These are phyloP conservation scores for Drosophila chauvacae DNA, from an alignment of 1,140 invertebrate species.

Conservation along the genomic window DNA sequence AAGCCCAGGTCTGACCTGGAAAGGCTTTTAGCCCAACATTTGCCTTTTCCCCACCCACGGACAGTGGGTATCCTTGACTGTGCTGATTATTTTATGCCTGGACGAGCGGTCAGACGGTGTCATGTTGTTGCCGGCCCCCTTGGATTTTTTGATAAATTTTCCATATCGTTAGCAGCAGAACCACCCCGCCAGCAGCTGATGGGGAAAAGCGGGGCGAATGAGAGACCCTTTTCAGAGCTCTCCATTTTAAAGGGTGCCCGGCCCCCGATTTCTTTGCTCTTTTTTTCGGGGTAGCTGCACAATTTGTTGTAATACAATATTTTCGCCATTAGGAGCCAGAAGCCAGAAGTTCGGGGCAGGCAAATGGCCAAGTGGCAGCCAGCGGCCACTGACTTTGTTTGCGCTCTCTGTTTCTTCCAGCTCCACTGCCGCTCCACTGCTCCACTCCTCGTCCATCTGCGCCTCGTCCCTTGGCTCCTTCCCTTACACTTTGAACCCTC, in stretches of 20 bases:
- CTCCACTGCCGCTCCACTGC: not conserved
- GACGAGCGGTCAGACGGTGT: conserved; percentile 51
- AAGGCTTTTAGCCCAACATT: conserved; percentile 77
- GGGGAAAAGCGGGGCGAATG: not conserved
- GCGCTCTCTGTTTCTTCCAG: conserved; percentile 21
- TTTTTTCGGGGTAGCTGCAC: conserved; percentile 49
- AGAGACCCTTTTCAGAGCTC: conserved; percentile 57
- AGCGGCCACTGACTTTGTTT: conserved; percentile 63
- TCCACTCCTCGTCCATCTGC: not conserved
- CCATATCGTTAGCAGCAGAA: conserved; percentile 74
- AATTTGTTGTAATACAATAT: conserved; percentile 82
- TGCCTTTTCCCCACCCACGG: conserved; percentile 50
- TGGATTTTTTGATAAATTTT: conserved; percentile 81
- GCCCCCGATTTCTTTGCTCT: conserved; percentile 15
- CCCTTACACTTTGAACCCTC: conserved; percentile 63
- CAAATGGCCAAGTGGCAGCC: conserved; percentile 62
- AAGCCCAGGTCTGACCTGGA: conserved; percentile 56
- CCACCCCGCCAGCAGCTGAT: not conserved
- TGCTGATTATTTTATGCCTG: conserved; percentile 79
- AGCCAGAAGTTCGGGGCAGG: conserved; percentile 36
- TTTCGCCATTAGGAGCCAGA: conserved; percentile 67
- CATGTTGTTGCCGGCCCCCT: conserved; percentile 62
- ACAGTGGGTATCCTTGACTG: conserved; percentile 25
- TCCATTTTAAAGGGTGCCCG: conserved; percentile 57
- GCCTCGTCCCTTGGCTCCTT: conserved; percentile 10